phyloP scores from a whole-genome alignment of 2,888 invertebrate species.

The Byasa hedistus region DNA sequence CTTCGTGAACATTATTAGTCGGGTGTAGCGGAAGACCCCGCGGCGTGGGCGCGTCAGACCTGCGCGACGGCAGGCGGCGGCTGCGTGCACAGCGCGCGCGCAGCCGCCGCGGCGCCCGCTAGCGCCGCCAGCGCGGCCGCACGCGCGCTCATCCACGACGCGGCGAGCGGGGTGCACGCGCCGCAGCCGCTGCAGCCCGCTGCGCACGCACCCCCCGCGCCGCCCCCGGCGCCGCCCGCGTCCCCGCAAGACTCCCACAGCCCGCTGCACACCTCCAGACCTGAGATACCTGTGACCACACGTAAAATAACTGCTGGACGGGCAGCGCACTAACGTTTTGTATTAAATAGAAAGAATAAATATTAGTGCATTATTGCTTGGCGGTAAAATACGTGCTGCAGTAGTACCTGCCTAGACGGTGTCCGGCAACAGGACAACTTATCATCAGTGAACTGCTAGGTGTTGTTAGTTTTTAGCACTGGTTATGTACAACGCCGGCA shows the following conservation, averaged over 20 bases:
- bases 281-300: constrained; percentile 48
- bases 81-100: constrained; percentile 91
- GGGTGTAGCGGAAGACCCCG: too few relatives aligned
- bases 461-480: too few relatives aligned
- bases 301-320: neutral
- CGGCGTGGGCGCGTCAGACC: constrained; percentile 41
- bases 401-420: too few relatives aligned
- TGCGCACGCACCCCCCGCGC: constrained; percentile 44
- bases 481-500: too few relatives aligned
- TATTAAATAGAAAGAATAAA: too few relatives aligned
- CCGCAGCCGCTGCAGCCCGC: constrained; percentile 63
- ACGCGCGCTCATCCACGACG: constrained; percentile 83
- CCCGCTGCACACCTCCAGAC: constrained; percentile 53
- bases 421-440: too few relatives aligned
- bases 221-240: constrained; percentile 46
- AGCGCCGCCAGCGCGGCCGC: constrained; percentile 48
- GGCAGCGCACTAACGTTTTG: neutral
- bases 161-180: constrained; percentile 55
- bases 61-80: constrained; percentile 90
- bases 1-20: too few relatives aligned
- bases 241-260: constrained; percentile 54
- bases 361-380: too few relatives aligned
- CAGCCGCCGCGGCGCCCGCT: constrained; percentile 63
- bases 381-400: too few relatives aligned
- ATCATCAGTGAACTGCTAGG: too few relatives aligned